Conservation (phyloP, 2,888 invertebrate genomes). For the Drosophila yooni region DNA sequence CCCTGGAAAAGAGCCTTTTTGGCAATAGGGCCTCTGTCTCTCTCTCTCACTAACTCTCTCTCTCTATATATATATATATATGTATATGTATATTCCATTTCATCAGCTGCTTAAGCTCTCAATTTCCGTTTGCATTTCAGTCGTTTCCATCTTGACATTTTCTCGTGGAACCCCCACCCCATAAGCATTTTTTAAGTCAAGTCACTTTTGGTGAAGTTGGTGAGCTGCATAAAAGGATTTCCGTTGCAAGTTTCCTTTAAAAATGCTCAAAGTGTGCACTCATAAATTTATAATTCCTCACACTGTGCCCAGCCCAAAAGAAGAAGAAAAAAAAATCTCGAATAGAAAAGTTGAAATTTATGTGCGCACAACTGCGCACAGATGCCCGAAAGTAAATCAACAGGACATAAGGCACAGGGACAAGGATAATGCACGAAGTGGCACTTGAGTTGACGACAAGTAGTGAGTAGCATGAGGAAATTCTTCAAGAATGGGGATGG, state of each 20-base stretch:
- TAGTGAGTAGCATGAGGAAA: conserved; percentile 37
- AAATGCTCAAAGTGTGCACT: conserved; percentile 43
- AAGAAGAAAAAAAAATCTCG: neutral
- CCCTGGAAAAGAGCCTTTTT: neutral
- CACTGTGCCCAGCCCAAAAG: conserved; percentile 17
- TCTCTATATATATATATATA: too few species aligned
- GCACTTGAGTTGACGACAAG: conserved; percentile 80
- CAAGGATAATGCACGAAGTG: conserved; percentile 22
- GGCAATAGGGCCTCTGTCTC: neutral
- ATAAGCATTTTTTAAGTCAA: conserved; percentile 29
- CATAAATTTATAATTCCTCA: conserved; percentile 60
- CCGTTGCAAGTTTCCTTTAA: conserved; percentile 48
- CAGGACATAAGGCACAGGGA: conserved; percentile 20
- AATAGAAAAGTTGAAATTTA: conserved; percentile 55
- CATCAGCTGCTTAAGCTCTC: conserved; percentile 13
- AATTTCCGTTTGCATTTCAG: conserved; percentile 11
- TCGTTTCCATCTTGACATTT: conserved; percentile 36
- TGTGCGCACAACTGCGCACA: conserved; percentile 73
- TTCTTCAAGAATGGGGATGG: neutral
- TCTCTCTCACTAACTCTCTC: neutral
- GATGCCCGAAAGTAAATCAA: conserved; percentile 55
- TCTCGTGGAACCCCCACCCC: conserved; percentile 28
- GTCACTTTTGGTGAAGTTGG: conserved; percentile 35
- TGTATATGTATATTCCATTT: neutral
- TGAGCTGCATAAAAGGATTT: conserved; percentile 49